A percentile compares a stretch with the other conserved stretches of the same genome.
Conservation (phyloP, 2,797 vertebrate genomes). For the Malurus leucopterus region DNA sequence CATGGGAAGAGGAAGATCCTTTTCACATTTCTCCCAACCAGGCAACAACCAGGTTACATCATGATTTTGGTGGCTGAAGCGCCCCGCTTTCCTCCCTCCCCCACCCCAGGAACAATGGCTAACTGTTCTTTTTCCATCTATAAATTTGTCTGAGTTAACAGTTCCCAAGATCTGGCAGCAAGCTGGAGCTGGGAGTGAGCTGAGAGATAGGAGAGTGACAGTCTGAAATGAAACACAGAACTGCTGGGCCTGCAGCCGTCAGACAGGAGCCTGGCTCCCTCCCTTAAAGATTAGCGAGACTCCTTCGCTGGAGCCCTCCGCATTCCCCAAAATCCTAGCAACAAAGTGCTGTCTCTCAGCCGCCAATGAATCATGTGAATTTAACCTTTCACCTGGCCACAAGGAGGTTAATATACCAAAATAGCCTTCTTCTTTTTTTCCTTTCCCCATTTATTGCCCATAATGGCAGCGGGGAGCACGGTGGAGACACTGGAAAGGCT, state of each 20-base stretch:
- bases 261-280: constrained; percentile 88
- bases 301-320: constrained; percentile 70
- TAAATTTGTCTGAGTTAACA: constrained; percentile 67
- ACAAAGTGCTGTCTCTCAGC: constrained; percentile 65
- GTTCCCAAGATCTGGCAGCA: constrained; percentile 66
- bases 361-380: constrained; percentile 66
- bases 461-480: not conserved
- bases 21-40: not conserved
- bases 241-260: constrained; percentile 85
- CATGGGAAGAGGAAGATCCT: not conserved
- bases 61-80: constrained; percentile 34
- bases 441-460: constrained; percentile 15
- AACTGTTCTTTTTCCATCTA: constrained; percentile 62
- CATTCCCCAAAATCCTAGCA: constrained; percentile 79
- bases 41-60: constrained; percentile 43
- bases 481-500: not conserved
- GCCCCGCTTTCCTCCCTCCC: constrained; percentile 14
- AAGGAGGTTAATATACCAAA: constrained; percentile 53
- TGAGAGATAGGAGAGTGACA: constrained; percentile 84
- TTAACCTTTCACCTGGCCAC: constrained; percentile 66
- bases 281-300: constrained; percentile 84
- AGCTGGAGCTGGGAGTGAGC: constrained; percentile 69
- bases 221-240: constrained; percentile 87
- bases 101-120: constrained; percentile 42
- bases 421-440: not conserved